These are phyloP conservation scores for Champsocephalus esox DNA, from an alignment of 2,797 vertebrate genomes.

Conservation along the genomic window DNA sequence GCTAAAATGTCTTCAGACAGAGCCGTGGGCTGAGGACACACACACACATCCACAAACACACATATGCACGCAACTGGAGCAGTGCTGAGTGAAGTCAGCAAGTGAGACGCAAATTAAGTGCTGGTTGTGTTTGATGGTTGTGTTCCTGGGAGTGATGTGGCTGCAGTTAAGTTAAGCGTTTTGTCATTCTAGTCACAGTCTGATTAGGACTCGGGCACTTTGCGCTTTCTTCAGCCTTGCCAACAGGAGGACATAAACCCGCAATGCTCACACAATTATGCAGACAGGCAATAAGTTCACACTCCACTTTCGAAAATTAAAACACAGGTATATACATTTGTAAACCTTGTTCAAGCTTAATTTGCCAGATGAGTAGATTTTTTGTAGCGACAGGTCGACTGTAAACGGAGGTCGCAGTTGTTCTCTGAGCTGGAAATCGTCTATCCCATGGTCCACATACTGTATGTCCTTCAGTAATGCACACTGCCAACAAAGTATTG, in stretches of 20 bases:
- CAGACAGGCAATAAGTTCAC: neutral
- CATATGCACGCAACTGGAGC: conserved; percentile 25
- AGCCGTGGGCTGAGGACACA: conserved; percentile 62
- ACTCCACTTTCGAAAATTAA: neutral
- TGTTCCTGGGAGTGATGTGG: conserved; percentile 62
- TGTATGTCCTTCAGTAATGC: conserved; percentile 9
- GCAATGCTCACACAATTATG: neutral
- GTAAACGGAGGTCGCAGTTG: neutral
- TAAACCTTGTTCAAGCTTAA: neutral
- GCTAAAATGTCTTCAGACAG: conserved; percentile 73
- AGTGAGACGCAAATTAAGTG: conserved; percentile 76
- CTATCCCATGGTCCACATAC: neutral
- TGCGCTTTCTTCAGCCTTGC: conserved; percentile 28
- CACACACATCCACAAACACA: conserved; percentile 14
- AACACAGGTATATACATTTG: neutral
- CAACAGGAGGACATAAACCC: neutral
- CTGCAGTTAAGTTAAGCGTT: conserved; percentile 47
- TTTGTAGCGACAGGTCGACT: conserved; percentile 31
- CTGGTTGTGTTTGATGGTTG: conserved; percentile 57
- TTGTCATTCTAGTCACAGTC: conserved; percentile 68
- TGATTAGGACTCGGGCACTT: conserved; percentile 34
- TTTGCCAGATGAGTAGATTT: conserved; percentile 12
- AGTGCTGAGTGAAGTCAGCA: conserved; percentile 59
- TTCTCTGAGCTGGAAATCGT: neutral
- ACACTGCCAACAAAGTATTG: neutral